Conservation (phyloP, 2,113 vertebrate species). For the Pedionomus torquatus region DNA sequence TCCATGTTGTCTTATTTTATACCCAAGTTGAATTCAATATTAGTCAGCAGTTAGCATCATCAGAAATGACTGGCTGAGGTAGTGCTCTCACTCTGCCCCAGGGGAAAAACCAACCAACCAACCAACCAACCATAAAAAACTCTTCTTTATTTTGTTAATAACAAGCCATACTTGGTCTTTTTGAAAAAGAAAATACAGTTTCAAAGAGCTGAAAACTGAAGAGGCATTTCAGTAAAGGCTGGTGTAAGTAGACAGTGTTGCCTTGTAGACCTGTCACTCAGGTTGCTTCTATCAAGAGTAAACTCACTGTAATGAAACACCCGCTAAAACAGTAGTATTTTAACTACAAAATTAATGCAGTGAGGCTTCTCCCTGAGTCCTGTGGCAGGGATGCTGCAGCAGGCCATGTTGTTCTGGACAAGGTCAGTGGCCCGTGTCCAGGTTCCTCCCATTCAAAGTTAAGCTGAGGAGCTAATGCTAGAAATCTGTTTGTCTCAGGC, state of each 20-base stretch:
- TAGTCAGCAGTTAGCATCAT: neutral
- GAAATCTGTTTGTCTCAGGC: neutral
- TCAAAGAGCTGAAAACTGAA: constrained; percentile 42
- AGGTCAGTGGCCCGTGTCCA: neutral
- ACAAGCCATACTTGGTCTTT: neutral
- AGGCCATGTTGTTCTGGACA: fast-evolving
- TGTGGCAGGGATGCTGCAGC: fast-evolving
- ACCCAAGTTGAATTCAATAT: neutral
- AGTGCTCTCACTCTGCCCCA: neutral
- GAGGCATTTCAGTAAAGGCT: constrained; percentile 13
- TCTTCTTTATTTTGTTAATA: constrained; percentile 16
- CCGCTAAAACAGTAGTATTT: neutral
- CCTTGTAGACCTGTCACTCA: constrained; percentile 18
- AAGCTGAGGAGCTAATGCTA: neutral
- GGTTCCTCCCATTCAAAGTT: neutral
- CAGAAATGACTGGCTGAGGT: neutral
- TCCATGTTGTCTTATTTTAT: neutral
- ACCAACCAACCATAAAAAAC: neutral
- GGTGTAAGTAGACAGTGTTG: neutral
- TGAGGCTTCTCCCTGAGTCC: neutral
- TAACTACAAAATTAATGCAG: neutral
- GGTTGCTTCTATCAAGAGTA: neutral
- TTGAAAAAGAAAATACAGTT: neutral
- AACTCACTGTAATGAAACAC: neutral
- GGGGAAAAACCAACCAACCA: neutral